Evolutionary conservation across 2,113 vertebrate genomes (phyloP).

Genomic region (Hiodon tergisus): DNA sequence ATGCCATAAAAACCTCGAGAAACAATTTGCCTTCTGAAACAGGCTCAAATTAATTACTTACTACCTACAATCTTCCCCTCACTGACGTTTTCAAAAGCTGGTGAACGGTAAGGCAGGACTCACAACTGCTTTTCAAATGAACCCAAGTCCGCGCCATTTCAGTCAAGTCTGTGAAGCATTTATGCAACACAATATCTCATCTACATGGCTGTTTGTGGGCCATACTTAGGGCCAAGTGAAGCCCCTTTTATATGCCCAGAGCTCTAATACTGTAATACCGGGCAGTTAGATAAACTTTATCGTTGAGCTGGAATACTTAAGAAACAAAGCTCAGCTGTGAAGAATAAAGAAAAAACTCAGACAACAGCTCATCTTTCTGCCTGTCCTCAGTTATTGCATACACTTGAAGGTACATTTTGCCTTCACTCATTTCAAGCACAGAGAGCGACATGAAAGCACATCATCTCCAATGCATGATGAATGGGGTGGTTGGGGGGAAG

Average conservation of each 20-base stretch:
- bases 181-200: not conserved
- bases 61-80: not conserved
- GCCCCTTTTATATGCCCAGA: not conserved
- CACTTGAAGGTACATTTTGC: no score
- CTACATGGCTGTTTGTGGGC: not conserved
- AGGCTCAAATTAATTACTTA: not conserved
- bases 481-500: no score
- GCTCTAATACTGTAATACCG: not conserved
- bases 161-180: not conserved
- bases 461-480: no score
- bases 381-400: no score
- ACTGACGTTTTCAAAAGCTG: not conserved
- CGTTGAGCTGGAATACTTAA: no score
- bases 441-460: no score
- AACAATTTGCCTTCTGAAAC: not conserved
- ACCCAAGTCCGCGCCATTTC: conserved; percentile 7
- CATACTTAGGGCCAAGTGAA: conserved; percentile 7
- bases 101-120: not conserved
- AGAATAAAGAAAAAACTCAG: no score
- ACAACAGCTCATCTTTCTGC: no score
- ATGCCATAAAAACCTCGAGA: not conserved
- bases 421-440: no score
- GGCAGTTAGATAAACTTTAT: not conserved
- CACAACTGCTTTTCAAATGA: conserved; percentile 4
- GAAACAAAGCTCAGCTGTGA: no score